phyloP scores from a whole-genome alignment of 2,797 vertebrate species.

The Onychomys torridus region DNA sequence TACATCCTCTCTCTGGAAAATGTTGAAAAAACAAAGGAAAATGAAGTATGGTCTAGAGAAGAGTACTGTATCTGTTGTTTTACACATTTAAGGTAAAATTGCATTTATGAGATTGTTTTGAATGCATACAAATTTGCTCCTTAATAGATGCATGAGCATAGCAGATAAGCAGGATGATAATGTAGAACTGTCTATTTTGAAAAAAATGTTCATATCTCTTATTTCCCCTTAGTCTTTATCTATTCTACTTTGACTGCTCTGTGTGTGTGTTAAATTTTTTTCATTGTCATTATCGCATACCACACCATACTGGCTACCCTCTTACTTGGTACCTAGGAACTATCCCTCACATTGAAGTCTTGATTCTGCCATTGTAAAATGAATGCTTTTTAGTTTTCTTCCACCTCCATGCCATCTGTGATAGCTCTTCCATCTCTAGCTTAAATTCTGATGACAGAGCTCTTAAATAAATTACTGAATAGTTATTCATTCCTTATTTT shows the following conservation, averaged over 20 bases:
- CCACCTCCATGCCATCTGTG: background rate
- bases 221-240: background rate
- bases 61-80: background rate
- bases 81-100: background rate
- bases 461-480: background rate
- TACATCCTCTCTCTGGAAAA: slow-evolving; percentile 4
- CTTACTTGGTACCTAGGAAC: background rate
- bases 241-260: background rate
- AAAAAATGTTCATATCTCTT: background rate
- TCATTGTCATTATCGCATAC: background rate
- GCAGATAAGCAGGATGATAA: background rate
- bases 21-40: background rate
- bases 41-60: background rate
- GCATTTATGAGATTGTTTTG: background rate
- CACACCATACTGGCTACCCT: background rate
- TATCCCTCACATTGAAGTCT: background rate
- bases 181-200: background rate
- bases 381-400: background rate
- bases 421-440: background rate
- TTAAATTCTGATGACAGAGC: background rate
- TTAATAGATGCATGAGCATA: background rate
- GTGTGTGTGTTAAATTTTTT: background rate
- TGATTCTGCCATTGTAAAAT: background rate
- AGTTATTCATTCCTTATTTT: background rate
- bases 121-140: background rate